Percentiles rank a stretch among this genome's conserved stretches.
phyloP scores from a whole-genome alignment of 2,113 vertebrate species.

The Meriones unguiculatus region DNA sequence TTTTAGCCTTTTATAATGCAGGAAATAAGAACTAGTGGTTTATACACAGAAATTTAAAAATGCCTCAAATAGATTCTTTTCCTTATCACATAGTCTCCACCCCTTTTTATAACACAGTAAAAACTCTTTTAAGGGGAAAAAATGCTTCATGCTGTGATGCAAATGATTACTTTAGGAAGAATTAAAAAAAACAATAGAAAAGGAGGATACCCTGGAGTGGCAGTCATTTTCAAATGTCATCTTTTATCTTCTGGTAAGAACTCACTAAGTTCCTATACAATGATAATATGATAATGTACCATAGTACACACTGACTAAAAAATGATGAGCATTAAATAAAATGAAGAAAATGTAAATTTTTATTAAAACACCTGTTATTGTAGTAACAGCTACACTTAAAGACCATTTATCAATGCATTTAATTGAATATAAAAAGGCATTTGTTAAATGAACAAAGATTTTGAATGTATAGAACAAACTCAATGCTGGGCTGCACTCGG shows the following conservation, averaged over 20 bases:
- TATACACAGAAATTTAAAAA: slow-evolving; percentile 49
- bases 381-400: slow-evolving; percentile 1
- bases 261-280: neutral
- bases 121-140: slow-evolving; percentile 36
- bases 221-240: neutral
- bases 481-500: neutral
- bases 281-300: neutral
- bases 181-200: slow-evolving; percentile 36
- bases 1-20: neutral
- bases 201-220: neutral
- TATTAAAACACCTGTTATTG: neutral
- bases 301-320: neutral
- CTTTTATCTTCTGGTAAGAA: slow-evolving; percentile 10
- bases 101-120: neutral
- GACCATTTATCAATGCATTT: neutral
- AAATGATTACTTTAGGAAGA: slow-evolving; percentile 43
- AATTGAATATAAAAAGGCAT: slow-evolving; percentile 40
- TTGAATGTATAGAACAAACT: neutral
- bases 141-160: slow-evolving; percentile 17
- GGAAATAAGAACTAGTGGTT: slow-evolving; percentile 21
- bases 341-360: slow-evolving; percentile 41
- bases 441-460: neutral
- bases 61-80: neutral
- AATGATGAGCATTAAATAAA: neutral
- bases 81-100: neutral